These are phyloP conservation scores for Drosophila lowei DNA, from an alignment of 1,140 invertebrate species.

Conservation along the genomic window DNA sequence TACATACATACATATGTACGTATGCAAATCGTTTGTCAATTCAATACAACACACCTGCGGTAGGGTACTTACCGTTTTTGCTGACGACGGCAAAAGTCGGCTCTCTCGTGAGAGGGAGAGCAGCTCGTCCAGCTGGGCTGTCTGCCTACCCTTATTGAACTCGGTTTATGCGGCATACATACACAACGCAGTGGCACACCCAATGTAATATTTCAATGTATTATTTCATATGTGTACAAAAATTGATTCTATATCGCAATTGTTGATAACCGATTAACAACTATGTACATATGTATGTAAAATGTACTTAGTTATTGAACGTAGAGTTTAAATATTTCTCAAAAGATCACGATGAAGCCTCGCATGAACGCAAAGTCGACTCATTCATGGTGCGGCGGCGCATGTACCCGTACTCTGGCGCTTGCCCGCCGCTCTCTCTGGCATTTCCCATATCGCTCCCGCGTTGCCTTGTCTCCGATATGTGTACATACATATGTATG, in stretches of 20 bases:
- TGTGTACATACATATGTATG: too few species aligned
- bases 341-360: neutral
- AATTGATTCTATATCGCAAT: neutral
- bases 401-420: neutral
- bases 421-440: neutral
- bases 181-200: neutral
- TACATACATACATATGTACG: neutral
- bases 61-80: slow-evolving; percentile 34
- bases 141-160: slow-evolving; percentile 7
- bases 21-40: neutral
- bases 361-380: slow-evolving; percentile 33
- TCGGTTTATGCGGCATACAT: slow-evolving; percentile 21
- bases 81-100: slow-evolving; percentile 45
- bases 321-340: neutral
- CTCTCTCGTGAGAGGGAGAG: slow-evolving; percentile 24
- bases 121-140: slow-evolving; percentile 2
- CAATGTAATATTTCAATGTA: neutral
- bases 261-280: neutral
- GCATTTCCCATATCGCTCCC: neutral
- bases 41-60: neutral
- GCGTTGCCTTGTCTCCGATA: neutral
- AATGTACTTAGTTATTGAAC: too few species aligned
- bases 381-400: slow-evolving; percentile 13
- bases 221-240: too few species aligned
- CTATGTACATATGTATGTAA: too few species aligned